These are phyloP conservation scores for Erynnis tages DNA, from an alignment of 2,888 invertebrate genomes.

Conservation along the genomic window DNA sequence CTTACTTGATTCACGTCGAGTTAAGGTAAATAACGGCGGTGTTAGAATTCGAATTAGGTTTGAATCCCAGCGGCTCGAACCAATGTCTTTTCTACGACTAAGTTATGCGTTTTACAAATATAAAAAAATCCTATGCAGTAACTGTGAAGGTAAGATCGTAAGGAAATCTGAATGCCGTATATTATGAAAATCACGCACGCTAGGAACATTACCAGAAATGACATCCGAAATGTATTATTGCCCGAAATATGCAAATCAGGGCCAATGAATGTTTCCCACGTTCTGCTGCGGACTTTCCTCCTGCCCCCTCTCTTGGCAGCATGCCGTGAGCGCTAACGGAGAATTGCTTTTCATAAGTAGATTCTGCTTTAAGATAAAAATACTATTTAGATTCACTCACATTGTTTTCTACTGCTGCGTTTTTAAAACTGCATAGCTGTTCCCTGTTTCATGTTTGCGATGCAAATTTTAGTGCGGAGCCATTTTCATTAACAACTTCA, in stretches of 20 bases:
- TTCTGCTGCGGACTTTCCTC: constrained; percentile 12
- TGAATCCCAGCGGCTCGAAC: no score
- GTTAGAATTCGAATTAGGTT: no score
- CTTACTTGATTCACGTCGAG: no score
- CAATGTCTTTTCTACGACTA: no score
- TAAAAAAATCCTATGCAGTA: no score
- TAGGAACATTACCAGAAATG: constrained; percentile 6
- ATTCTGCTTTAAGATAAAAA: constrained; percentile 36
- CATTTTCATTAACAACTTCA: neutral
- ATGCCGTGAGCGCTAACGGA: constrained; percentile 35
- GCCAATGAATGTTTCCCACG: constrained; percentile 24
- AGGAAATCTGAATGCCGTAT: no score
- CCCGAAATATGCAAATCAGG: constrained; percentile 25
- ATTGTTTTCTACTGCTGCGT: neutral
- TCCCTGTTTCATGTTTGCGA: neutral
- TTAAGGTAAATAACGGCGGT: no score
- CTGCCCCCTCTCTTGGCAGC: constrained; percentile 13
- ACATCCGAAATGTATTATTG: constrained; percentile 24
- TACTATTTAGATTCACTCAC: constrained; percentile 7
- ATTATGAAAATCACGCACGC: neutral
- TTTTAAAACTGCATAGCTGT: neutral
- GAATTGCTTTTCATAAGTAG: constrained; percentile 39
- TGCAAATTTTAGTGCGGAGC: neutral
- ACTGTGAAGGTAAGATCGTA: no score
- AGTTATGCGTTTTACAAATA: no score